Evolutionary conservation across 1,140 invertebrate genomes (phyloP).

Genomic region (Anastrepha obliqua): DNA sequence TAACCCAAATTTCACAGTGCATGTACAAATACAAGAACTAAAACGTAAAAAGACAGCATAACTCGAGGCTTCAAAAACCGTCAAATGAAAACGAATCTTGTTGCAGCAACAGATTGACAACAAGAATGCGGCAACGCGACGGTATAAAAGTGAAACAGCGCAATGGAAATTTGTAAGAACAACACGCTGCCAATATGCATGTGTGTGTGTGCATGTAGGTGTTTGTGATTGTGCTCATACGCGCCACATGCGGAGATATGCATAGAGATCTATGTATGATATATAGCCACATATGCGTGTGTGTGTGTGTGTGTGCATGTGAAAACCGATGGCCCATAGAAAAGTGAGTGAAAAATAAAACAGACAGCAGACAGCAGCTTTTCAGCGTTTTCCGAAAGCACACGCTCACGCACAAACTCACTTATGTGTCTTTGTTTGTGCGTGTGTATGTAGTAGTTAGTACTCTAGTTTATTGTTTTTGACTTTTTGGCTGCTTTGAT

Average conservation of each 20-base stretch:
- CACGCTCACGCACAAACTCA: not conserved
- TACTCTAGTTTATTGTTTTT: not conserved
- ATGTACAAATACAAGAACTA: not conserved
- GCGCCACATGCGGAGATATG: not conserved
- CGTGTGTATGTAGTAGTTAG: not conserved
- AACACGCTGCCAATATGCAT: not conserved
- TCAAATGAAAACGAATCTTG: constrained; percentile 49
- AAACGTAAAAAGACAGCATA: not conserved
- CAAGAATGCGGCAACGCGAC: not conserved
- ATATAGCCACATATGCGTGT: not conserved
- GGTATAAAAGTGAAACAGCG: constrained; percentile 40
- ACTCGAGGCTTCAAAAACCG: constrained; percentile 9
- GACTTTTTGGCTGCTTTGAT: not conserved
- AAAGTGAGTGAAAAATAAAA: not conserved
- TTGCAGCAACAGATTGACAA: constrained; percentile 25
- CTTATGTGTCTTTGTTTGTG: not conserved
- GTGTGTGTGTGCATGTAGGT: not conserved
- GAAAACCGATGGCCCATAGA: not conserved
- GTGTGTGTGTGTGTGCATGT: not conserved
- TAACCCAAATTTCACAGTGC: constrained; percentile 34
- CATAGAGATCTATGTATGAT: not conserved
- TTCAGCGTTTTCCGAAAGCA: constrained; percentile 17
- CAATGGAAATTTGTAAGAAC: constrained; percentile 27
- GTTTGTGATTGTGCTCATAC: not conserved
- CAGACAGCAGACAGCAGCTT: not conserved